phyloP scores from a whole-genome alignment of 30 jellyfish, hydroid and myxozoan genomes.

The Clytia hemisphaerica region DNA sequence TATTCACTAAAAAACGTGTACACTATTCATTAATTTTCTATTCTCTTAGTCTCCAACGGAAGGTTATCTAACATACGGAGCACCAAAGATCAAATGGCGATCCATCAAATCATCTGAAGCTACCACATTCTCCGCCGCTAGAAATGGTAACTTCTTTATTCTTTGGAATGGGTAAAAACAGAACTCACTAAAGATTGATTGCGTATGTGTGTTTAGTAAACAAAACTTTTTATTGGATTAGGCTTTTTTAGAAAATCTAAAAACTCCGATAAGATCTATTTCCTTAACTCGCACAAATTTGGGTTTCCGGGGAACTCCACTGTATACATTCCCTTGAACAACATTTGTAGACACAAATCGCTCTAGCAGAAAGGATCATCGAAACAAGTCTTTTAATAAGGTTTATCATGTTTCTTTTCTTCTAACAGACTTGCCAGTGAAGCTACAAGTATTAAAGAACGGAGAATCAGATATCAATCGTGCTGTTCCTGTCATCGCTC shows the following conservation, averaged over 20 bases:
- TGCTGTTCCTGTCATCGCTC: conserved; percentile 53
- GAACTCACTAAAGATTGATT: no score
- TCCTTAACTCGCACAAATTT: no score
- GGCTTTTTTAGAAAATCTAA: no score
- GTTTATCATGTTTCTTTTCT: neutral
- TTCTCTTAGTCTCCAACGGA: conserved; percentile 15
- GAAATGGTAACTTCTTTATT: neutral
- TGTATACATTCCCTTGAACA: no score
- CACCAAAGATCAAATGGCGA: conserved; percentile 60
- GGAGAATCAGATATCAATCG: conserved; percentile 39
- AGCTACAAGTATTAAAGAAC: conserved; percentile 45
- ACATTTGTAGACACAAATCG: no score
- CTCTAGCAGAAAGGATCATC: no score
- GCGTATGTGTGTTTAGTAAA: no score
- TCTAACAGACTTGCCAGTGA: conserved; percentile 48
- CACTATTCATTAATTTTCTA: neutral
- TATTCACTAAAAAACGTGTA: neutral
- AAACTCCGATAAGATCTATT: no score
- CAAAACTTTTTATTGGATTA: no score
- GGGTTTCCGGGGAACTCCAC: no score
- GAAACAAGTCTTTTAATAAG: no score
- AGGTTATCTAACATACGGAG: conserved; percentile 53
- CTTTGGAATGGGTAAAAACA: neutral
- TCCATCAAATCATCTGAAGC: neutral
- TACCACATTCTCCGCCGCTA: conserved; percentile 8